Evolutionary conservation across 2,888 invertebrate genomes (phyloP).

Genomic region (Melinaea menophilus): DNA sequence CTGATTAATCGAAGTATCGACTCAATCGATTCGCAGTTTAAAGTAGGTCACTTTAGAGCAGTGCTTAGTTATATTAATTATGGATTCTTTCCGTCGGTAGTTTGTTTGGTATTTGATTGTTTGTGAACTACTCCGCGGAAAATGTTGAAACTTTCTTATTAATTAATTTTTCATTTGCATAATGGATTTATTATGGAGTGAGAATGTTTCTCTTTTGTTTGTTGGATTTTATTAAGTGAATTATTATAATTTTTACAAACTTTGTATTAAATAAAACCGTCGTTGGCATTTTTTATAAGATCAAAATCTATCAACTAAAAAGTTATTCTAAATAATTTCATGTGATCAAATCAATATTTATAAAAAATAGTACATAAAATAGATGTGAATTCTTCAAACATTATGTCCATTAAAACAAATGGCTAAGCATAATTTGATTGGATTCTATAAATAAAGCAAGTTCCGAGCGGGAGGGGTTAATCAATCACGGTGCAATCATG

Average conservation of each 20-base stretch:
- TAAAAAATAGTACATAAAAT: not conserved
- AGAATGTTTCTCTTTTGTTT: not conserved
- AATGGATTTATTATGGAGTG: not conserved
- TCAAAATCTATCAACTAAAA: no score
- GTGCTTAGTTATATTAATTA: conserved; percentile 5
- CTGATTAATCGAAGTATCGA: conserved; percentile 49
- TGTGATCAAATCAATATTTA: no score
- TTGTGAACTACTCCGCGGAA: conserved; percentile 1
- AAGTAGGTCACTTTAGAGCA: conserved; percentile 23
- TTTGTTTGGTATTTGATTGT: conserved; percentile 3
- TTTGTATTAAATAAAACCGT: no score
- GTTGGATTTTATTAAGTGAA: not conserved
- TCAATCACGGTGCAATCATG: conserved; percentile 17
- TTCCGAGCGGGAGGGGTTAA: conserved; percentile 19
- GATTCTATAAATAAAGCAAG: conserved; percentile 15
- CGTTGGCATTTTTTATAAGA: no score
- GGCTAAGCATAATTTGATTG: conserved; percentile 18
- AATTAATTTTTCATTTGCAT: conserved; percentile 5
- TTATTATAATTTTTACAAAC: no score
- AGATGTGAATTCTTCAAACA: conserved; percentile 6
- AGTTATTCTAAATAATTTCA: no score
- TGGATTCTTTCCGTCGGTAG: not conserved
- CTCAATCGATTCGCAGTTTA: conserved; percentile 46
- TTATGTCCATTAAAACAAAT: conserved; percentile 6
- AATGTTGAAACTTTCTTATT: not conserved